A percentile compares a stretch with the other conserved stretches of the same genome.
Evolutionary conservation across 2,888 invertebrate genomes (phyloP).

Genomic region (Priocnemis perturbator): DNA sequence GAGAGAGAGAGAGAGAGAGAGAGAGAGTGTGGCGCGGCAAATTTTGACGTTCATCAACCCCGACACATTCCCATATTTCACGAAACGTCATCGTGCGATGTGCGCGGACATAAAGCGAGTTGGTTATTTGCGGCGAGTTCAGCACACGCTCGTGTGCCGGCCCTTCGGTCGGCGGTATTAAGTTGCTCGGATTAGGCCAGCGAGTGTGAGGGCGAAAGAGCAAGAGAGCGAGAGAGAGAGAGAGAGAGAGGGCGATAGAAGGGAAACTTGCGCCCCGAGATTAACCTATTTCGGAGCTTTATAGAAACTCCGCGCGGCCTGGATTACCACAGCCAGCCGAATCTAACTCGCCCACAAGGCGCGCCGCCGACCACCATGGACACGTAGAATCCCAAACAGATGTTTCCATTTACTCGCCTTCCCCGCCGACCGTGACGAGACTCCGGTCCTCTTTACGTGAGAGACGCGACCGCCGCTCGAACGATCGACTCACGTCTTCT

Average conservation of each 20-base stretch:
- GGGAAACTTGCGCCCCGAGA: constrained; percentile 63
- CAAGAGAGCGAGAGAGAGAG: constrained; percentile 21
- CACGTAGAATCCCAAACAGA: constrained; percentile 67
- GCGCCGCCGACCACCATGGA: constrained; percentile 50
- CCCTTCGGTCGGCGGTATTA: constrained; percentile 57
- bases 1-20: no score
- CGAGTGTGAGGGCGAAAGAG: neutral
- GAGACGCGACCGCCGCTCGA: neutral
- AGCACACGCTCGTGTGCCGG: constrained; percentile 29
- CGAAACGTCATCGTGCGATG: neutral
- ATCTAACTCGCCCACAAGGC: constrained; percentile 54
- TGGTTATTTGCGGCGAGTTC: constrained; percentile 4
- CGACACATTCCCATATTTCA: constrained; percentile 25
- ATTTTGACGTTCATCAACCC: constrained; percentile 33
- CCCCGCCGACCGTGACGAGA: constrained; percentile 19
- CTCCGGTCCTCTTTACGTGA: no score
- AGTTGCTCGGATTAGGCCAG: constrained; percentile 64
- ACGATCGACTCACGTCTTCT: constrained; percentile 2
- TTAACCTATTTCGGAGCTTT: constrained; percentile 68
- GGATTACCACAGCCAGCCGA: constrained; percentile 64
- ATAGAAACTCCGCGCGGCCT: constrained; percentile 61
- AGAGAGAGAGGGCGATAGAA: constrained; percentile 25
- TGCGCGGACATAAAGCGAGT: no score
- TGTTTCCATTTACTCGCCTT: constrained; percentile 64
- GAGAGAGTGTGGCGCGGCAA: no score